Conservation (phyloP, 1,140 invertebrate species). For the Antheraea pernyi region DNA sequence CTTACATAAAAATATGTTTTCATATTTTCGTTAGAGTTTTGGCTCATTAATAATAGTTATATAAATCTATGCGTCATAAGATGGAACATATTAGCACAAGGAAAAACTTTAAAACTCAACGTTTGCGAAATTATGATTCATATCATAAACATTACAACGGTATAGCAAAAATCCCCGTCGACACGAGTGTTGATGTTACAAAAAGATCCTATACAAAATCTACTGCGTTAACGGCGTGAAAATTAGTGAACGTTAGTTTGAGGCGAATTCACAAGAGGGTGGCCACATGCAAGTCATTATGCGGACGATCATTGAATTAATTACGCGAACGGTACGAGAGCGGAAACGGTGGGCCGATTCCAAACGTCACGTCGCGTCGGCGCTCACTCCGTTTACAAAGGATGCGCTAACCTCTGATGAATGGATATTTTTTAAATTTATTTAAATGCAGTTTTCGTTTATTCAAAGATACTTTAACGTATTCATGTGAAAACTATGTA, state of each 20-base stretch:
- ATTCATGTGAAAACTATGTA: conserved; percentile 23
- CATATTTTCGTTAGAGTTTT: too few species aligned
- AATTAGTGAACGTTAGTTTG: conserved; percentile 64
- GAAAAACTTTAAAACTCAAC: conserved; percentile 69
- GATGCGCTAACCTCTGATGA: conserved; percentile 22
- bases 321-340: conserved; percentile 37
- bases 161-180: conserved; percentile 54
- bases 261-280: conserved; percentile 44
- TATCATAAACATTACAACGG: conserved; percentile 56
- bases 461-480: conserved; percentile 11
- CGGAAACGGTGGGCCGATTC: conserved; percentile 10
- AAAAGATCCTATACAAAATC: conserved; percentile 57
- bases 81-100: conserved; percentile 59
- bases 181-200: conserved; percentile 36
- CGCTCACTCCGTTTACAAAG: conserved; percentile 24
- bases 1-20: too few species aligned
- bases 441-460: conserved; percentile 19
- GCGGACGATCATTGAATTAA: conserved; percentile 73
- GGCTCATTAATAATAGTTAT: too few species aligned
- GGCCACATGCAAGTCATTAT: conserved; percentile 71
- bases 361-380: not conserved
- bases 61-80: conserved; percentile 4
- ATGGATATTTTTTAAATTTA: conserved; percentile 30
- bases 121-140: conserved; percentile 67
- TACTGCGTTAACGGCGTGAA: conserved; percentile 56